Conservation (phyloP, 2,888 invertebrate genomes). For the Eupsilia transversa region DNA sequence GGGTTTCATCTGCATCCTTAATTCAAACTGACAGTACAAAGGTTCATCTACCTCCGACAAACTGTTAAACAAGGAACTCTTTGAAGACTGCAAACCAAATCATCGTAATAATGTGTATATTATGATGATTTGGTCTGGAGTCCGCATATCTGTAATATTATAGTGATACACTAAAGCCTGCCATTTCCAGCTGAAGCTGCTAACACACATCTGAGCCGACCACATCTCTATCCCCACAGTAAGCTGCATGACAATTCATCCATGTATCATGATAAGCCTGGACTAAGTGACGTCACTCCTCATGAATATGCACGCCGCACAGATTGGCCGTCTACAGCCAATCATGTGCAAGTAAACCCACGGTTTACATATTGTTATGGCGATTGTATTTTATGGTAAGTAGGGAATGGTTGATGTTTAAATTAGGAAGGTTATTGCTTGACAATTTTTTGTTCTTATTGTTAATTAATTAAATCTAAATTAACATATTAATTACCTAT, state of each 20-base stretch:
- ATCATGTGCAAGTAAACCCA: slow-evolving; percentile 54
- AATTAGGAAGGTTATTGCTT: slow-evolving; percentile 16
- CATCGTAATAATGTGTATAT: not conserved
- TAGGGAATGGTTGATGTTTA: slow-evolving; percentile 32
- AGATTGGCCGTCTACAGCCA: slow-evolving; percentile 63
- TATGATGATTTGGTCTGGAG: not conserved
- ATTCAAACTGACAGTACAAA: not conserved
- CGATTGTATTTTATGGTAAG: slow-evolving; percentile 48
- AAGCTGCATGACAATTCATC: slow-evolving; percentile 53
- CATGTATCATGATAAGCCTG: slow-evolving; percentile 64
- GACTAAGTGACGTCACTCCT: slow-evolving; percentile 59
- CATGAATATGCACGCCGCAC: slow-evolving; percentile 66
- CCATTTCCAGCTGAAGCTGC: slow-evolving; percentile 10
- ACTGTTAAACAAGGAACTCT: not conserved
- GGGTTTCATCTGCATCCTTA: too few species aligned
- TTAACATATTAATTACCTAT: too few species aligned
- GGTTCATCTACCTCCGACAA: not conserved
- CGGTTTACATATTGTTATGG: slow-evolving; percentile 55
- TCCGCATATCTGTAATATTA: not conserved
- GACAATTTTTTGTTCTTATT: too few species aligned
- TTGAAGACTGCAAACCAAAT: not conserved
- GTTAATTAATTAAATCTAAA: too few species aligned
- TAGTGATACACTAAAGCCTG: slow-evolving; percentile 24
- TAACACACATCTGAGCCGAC: slow-evolving; percentile 20
- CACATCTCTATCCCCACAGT: slow-evolving; percentile 46